phyloP scores from a whole-genome alignment of 2,113 vertebrate genomes.

The Labeo catla region DNA sequence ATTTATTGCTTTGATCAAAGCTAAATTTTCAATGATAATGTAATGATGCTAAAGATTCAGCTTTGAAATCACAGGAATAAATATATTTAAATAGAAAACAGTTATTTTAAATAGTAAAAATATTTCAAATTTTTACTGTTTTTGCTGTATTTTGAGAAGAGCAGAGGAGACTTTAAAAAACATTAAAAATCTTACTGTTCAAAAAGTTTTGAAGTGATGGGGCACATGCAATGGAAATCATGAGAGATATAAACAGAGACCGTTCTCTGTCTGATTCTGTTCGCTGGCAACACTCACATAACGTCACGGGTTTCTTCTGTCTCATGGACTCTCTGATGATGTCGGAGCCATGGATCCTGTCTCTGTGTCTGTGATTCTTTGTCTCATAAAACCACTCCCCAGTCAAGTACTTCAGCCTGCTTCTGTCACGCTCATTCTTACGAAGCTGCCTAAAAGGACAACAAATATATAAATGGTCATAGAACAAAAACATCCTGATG shows the following conservation, averaged over 20 bases:
- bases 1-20: no score
- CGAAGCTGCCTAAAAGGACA: conserved; percentile 78
- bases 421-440: conserved; percentile 75
- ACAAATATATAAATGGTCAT: neutral
- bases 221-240: conserved; percentile 15
- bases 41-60: no score
- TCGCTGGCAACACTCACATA: conserved; percentile 72
- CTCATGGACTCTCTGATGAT: conserved; percentile 88
- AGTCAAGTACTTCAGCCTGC: conserved; percentile 86
- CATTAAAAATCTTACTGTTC: no score
- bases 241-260: neutral
- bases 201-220: neutral
- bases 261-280: neutral
- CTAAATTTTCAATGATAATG: no score
- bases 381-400: conserved; percentile 98
- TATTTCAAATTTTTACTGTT: no score
- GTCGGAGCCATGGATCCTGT: conserved; percentile 88
- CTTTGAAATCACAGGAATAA: no score
- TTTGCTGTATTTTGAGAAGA: no score
- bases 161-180: no score
- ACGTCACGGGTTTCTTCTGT: conserved; percentile 72
- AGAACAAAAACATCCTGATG: neutral
- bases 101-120: no score
- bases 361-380: conserved; percentile 87
- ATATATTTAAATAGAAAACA: no score